Evolutionary conservation across 30 jellyfish, hydroid and myxozoan species (phyloP).

Genomic region (Turritopsis dohrnii): DNA sequence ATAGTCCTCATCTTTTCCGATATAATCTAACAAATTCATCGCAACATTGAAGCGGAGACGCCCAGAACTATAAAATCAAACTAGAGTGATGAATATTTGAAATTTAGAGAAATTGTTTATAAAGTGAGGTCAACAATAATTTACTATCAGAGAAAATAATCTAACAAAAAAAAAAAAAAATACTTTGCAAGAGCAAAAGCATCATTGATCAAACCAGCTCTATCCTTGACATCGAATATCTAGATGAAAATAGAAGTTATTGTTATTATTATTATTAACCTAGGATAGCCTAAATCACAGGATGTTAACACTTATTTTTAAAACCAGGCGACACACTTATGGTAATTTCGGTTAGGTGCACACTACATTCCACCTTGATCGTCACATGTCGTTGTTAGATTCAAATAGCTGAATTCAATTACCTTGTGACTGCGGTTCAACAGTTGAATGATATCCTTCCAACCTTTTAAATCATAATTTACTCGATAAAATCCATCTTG

Average conservation of each 20-base stretch:
- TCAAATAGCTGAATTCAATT: too few species aligned
- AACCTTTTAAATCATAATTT: conserved; percentile 65
- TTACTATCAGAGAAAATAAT: not conserved
- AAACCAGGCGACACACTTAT: too few species aligned
- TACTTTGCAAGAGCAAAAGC: conserved; percentile 87
- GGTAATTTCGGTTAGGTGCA: too few species aligned
- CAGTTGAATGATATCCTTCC: conserved; percentile 50
- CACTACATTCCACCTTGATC: too few species aligned
- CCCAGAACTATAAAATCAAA: conserved; percentile 39
- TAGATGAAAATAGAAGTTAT: not conserved
- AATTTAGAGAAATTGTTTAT: not conserved
- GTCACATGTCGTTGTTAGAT: too few species aligned
- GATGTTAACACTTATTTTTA: too few species aligned
- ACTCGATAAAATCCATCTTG: conserved; percentile 88
- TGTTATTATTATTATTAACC: not conserved
- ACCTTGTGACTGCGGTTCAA: conserved; percentile 63
- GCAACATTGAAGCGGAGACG: conserved; percentile 36
- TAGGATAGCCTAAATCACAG: too few species aligned
- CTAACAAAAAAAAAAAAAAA: not conserved
- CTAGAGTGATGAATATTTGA: not conserved
- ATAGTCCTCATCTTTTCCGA: conserved; percentile 56
- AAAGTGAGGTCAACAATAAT: not conserved
- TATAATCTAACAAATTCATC: conserved; percentile 55
- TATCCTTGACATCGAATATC: conserved; percentile 65
- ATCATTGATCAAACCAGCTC: conserved; percentile 81